These are phyloP conservation scores for Drosophila anceps DNA, from an alignment of 2,888 invertebrate genomes.

Conservation along the genomic window DNA sequence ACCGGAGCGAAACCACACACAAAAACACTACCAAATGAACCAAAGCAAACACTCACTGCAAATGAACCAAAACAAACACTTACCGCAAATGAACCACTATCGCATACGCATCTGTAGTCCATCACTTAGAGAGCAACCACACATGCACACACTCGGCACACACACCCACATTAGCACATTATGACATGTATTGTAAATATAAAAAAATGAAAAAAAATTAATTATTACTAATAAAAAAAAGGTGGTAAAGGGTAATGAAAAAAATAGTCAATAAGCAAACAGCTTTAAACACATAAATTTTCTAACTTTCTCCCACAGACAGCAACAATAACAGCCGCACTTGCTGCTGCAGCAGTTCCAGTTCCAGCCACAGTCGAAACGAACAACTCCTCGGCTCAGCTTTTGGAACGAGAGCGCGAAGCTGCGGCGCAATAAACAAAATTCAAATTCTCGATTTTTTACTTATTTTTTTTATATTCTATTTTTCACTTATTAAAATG, in stretches of 20 bases:
- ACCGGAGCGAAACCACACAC: not conserved
- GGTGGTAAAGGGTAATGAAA: constrained; percentile 59
- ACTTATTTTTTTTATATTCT: constrained; percentile 31
- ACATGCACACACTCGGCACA: constrained; percentile 3
- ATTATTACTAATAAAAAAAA: constrained; percentile 43
- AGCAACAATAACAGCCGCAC: constrained; percentile 20
- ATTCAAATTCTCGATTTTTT: constrained; percentile 26
- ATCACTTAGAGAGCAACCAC: constrained; percentile 16
- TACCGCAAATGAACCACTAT: constrained; percentile 4
- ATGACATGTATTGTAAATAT: constrained; percentile 71
- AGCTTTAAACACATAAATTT: constrained; percentile 13
- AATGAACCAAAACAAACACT: not conserved
- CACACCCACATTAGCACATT: constrained; percentile 52
- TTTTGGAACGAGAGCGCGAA: constrained; percentile 61
- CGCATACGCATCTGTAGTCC: constrained; percentile 28
- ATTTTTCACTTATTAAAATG: constrained; percentile 55
- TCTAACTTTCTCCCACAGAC: constrained; percentile 36
- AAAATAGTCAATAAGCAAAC: constrained; percentile 3
- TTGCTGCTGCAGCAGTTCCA: constrained; percentile 1
- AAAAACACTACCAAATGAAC: constrained; percentile 4
- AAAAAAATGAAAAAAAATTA: constrained; percentile 34
- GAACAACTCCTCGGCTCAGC: constrained; percentile 49
- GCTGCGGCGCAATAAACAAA: constrained; percentile 57
- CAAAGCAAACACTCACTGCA: not conserved
- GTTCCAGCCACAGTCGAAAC: constrained; percentile 4